Base-by-base conservation (phyloP, 2,888 invertebrate genomes). In the Sphaerophoria taeniata region DNA sequence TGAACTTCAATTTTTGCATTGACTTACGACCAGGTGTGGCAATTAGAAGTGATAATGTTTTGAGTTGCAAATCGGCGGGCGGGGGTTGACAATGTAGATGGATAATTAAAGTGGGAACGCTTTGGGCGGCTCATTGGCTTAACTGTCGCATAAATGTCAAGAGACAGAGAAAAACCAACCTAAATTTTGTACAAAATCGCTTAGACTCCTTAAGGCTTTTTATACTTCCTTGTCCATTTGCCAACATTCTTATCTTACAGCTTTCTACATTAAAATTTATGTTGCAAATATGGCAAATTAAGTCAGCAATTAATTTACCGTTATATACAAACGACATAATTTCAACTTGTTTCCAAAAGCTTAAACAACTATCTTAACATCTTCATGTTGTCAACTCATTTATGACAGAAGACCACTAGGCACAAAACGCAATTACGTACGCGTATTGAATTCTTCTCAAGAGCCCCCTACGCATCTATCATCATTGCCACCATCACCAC, bases 261-360 rank as follows among this genome's bases (percentile, higher is more conserved):
- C 24, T 58, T 60, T 49, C 16, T 16, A 16, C 43, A 43, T 60
- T 6, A 43, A 43, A 24, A 43, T 24, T 60, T 60, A 60, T 60
- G 24, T 60, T 43, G 39, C 43, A 5, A 14, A 24, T 60, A 60
- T 60, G 63, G 63, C 63, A 63, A 47, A 45, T 47, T 63, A 63
- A 73, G 61, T 43, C 72, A 55, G 72, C 39, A 72, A 47, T 55
- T 47, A 78, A 70, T 78, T 83, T 83, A 78, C 83, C 83, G 83
- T 79, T 83, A 45, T 45, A 39, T 73, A 82, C 77, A 74, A 83
- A 79, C 83, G 83, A 79, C 73, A 79, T 65, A 73, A 83, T 79
- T 83, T 79, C 70, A 74, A 83, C 71, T 83, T 79, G 74, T 58
- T 63, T 74, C 70, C 43, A 73, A 78, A 74, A 79, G 43, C 73